A percentile compares a stretch with the other conserved stretches of the same genome.
phyloP scores from a whole-genome alignment of 2,797 vertebrate species.

The Hafferia zeledoni region DNA sequence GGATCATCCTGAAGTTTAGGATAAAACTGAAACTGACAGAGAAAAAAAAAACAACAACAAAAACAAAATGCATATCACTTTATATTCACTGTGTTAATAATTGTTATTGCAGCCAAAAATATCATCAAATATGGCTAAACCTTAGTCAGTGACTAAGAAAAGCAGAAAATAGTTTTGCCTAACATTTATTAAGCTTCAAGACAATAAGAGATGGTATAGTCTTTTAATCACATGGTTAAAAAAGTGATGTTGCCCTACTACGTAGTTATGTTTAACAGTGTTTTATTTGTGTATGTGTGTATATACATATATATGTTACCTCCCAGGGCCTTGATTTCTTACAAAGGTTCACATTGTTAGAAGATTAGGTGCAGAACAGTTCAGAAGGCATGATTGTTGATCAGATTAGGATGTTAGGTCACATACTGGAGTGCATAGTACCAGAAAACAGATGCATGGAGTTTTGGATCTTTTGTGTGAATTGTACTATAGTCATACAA shows the following conservation, averaged over 20 bases:
- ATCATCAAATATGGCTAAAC: not conserved
- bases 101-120: not conserved
- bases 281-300: not conserved
- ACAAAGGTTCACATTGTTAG: not conserved
- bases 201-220: not conserved
- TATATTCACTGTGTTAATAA: not conserved
- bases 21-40: not conserved
- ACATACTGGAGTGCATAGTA: not conserved
- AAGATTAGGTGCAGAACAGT: not conserved
- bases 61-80: not conserved
- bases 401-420: not conserved
- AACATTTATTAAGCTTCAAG: not conserved
- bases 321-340: not conserved
- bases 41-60: not conserved
- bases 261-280: not conserved
- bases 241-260: fast-evolving
- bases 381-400: not conserved
- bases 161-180: not conserved
- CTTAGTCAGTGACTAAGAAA: not conserved
- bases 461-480: not conserved
- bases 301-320: not conserved
- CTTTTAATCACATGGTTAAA: not conserved
- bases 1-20: not conserved
- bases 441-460: not conserved
- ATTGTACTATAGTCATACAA: not conserved